These are phyloP conservation scores for Mormyrops boulengeri DNA, from an alignment of 2,797 vertebrate genomes.

Conservation along the genomic window DNA sequence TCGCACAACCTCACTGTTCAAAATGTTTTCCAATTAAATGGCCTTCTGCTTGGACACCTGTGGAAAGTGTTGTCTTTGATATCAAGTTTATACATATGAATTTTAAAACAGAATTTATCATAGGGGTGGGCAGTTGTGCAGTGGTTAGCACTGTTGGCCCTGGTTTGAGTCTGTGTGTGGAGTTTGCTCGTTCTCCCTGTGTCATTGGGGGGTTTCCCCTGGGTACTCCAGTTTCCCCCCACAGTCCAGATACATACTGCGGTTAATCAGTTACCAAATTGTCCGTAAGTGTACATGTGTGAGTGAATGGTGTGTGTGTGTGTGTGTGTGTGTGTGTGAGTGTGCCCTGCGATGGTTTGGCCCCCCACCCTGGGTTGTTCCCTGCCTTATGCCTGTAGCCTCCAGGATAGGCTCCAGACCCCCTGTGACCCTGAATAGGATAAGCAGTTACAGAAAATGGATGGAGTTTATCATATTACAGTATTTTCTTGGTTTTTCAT, in stretches of 20 bases:
- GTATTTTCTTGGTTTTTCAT: background rate
- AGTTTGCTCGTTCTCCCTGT: background rate
- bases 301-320: background rate
- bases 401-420: background rate
- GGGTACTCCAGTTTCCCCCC: background rate
- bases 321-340: no score
- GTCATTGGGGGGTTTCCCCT: background rate
- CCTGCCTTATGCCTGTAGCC: background rate
- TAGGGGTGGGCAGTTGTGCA: background rate
- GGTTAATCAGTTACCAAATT: background rate
- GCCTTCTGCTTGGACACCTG: background rate
- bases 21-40: no score
- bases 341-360: background rate
- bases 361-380: background rate
- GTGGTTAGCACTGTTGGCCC: background rate
- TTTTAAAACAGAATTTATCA: background rate
- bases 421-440: no score
- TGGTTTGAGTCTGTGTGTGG: background rate
- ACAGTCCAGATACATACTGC: background rate
- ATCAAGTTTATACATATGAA: background rate
- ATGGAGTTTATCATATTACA: background rate
- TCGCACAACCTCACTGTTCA: no score
- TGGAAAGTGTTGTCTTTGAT: background rate
- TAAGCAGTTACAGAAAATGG: no score
- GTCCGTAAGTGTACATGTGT: background rate